Evolutionary conservation across 2,113 vertebrate species (phyloP), one percentile per base, ranked within the genome.

Genomic region (Chrysochloris asiatica): DNA sequence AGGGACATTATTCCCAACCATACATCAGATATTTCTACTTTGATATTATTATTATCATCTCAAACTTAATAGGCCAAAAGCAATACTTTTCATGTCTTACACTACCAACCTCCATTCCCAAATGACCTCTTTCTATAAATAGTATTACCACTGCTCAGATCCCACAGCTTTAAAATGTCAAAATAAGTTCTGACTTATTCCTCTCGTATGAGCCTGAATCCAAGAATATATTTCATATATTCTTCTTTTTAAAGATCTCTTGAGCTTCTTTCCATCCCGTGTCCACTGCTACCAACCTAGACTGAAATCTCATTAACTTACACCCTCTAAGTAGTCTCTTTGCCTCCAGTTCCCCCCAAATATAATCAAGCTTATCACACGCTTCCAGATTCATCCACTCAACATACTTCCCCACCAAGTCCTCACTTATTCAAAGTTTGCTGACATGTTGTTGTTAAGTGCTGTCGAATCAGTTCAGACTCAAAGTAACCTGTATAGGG

Each of bases 191-290:
- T 92, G 52, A 82, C 21, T 85, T 83, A 61, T 54, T 83, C 33
- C 19, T 80, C 38, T 92, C 9, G 6, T 54, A 47, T n/a, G 19
- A n/a, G 52, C 56, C 71, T 92, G 26, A 33, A 61, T 93, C 19
- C 88, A 84, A 78, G 90, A 14, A 73, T 11, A 82, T 38, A 6
- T 76, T 88, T 24, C 21, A 88, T 83, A 28, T 63, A 33, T 45
- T 87, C 43, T 83, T 92, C 38, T 11, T 84, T 76, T 90, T 63
- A 67, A 81, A 82, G 59, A 8, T 83, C 36, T 81, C 26, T 91
- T 72, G 22, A 61, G 43, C 83, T 63, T 45, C 67, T 89, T 17
- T 86, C 13, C n/a, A 82, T 82, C 47, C 21, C 45, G 79, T 79
- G 79, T 79, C 8, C n/a, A 86, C 9, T 59, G 54, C n/a, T 43